phyloP scores from a whole-genome alignment of 2,888 invertebrate genomes.

The Eilema griseolum region DNA sequence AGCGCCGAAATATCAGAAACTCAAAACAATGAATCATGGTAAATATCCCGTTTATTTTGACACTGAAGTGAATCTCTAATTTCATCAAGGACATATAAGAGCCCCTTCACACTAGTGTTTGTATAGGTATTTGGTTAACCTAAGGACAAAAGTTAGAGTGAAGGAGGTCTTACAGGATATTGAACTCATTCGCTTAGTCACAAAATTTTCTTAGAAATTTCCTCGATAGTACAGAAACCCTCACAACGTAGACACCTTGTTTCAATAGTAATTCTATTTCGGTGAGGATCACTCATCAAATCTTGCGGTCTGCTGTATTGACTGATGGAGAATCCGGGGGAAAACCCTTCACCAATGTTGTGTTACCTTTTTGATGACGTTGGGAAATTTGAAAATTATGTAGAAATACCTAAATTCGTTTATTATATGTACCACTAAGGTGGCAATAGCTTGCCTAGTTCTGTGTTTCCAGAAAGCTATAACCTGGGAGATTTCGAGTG shows the following conservation, averaged over 20 bases:
- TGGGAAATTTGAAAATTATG: slow-evolving; percentile 5
- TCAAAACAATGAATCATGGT: too few species aligned
- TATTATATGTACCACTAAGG: not conserved
- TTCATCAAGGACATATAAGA: slow-evolving; percentile 1
- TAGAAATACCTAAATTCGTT: not conserved
- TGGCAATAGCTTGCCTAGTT: too few species aligned
- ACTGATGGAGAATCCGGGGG: not conserved
- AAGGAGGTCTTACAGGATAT: not conserved
- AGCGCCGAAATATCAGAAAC: too few species aligned
- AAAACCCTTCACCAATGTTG: not conserved
- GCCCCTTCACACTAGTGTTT: too few species aligned
- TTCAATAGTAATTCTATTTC: not conserved
- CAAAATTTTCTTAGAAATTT: not conserved
- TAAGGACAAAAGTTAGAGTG: too few species aligned
- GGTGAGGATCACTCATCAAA: slow-evolving; percentile 12
- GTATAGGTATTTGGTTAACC: too few species aligned
- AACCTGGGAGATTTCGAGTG: too few species aligned
- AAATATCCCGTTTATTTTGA: too few species aligned
- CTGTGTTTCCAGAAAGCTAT: not conserved
- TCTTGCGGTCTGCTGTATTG: not conserved
- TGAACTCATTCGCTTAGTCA: not conserved
- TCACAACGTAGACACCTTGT: not conserved
- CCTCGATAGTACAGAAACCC: not conserved
- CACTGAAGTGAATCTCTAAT: too few species aligned
- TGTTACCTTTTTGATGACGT: not conserved